These are phyloP conservation scores for Cephalopterus ornatus DNA, from an alignment of 2,113 vertebrate species.

Conservation along the genomic window DNA sequence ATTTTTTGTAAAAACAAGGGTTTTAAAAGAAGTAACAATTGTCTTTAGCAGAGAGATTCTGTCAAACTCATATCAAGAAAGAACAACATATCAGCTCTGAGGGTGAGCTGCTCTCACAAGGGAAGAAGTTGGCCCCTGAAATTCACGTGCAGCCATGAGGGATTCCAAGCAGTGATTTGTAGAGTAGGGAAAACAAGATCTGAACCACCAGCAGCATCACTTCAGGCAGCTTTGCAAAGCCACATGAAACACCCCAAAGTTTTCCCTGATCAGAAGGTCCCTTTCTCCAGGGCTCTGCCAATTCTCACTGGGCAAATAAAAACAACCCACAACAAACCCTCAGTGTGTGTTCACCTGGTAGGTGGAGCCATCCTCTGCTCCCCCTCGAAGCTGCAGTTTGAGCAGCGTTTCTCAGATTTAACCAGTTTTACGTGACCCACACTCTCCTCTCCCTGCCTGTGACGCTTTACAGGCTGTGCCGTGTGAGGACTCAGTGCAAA, in stretches of 20 bases:
- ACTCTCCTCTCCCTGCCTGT: background rate
- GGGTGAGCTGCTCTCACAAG: background rate
- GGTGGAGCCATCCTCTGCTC: background rate
- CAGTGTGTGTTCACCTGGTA: background rate
- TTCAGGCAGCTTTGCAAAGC: background rate
- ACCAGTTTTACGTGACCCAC: background rate
- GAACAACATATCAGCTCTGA: background rate
- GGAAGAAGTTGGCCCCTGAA: background rate
- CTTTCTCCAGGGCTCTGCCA: background rate
- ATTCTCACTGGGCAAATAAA: background rate
- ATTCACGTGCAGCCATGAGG: background rate
- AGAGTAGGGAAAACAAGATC: background rate
- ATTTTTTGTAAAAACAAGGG: background rate
- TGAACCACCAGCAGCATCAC: background rate
- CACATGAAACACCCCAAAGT: background rate
- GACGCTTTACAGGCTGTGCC: accelerated
- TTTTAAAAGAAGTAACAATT: background rate
- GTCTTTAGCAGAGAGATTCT: background rate
- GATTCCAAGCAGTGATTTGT: background rate
- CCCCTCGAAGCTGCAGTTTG: no score
- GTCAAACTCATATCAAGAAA: background rate
- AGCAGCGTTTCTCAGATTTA: background rate
- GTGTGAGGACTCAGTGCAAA: background rate
- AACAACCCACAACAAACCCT: background rate
- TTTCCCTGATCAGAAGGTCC: background rate